Percentiles rank a stretch among this genome's conserved stretches.
Conservation (phyloP, 2,888 invertebrate genomes). For the Andrena bucephala region DNA sequence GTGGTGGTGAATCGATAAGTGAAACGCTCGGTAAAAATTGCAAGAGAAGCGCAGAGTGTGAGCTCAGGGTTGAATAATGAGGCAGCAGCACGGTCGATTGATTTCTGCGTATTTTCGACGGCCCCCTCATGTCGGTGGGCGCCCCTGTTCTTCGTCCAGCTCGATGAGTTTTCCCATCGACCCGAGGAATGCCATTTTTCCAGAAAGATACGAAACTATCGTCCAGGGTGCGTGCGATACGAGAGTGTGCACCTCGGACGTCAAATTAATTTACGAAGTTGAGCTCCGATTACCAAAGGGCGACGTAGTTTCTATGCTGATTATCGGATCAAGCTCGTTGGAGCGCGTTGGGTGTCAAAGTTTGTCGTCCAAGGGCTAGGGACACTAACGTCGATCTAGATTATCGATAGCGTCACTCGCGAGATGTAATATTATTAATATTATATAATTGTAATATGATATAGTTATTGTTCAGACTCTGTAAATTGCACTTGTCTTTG, state of each 20-base stretch:
- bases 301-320: not conserved
- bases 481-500: too few relatives aligned
- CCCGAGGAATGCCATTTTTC: not conserved
- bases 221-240: not conserved
- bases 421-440: not conserved
- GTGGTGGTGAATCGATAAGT: not conserved
- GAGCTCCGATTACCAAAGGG: slow-evolving; percentile 4
- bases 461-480: too few relatives aligned
- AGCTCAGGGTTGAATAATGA: not conserved
- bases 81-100: not conserved
- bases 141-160: not conserved
- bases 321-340: slow-evolving; percentile 1
- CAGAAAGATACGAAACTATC: not conserved
- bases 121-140: not conserved
- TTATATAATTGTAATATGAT: too few relatives aligned
- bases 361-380: not conserved
- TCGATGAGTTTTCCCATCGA: not conserved
- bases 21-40: not conserved
- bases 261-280: not conserved
- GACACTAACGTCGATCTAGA: not conserved
- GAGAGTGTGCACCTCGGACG: not conserved
- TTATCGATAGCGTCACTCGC: not conserved
- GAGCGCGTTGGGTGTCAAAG: not conserved
- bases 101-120: too few relatives aligned
- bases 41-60: not conserved